A percentile compares a stretch with the other conserved stretches of the same genome.
These are phyloP conservation scores for Cheirogaleus major DNA, from an alignment of 2,797 vertebrate species.

Conservation along the genomic window DNA sequence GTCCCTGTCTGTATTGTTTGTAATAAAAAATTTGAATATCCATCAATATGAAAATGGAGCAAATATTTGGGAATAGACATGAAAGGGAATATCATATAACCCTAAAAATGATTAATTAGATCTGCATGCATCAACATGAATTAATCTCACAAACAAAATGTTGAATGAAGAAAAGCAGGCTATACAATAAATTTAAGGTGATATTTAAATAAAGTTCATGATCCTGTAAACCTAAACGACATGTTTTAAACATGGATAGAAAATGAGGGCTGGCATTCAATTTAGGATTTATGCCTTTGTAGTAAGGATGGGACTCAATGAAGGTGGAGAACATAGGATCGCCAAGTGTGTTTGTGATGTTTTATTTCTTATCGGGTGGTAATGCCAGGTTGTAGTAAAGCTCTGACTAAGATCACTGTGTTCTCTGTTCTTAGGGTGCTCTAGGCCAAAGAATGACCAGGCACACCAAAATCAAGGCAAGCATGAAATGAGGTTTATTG, in stretches of 20 bases:
- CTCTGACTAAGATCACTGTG: no score
- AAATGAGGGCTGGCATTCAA: neutral
- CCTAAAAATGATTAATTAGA: neutral
- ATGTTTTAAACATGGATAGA: neutral
- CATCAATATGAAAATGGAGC: neutral
- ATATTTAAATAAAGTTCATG: neutral
- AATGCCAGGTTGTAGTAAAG: no score
- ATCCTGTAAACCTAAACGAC: neutral
- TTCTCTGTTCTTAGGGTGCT: no score
- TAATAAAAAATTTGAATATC: neutral
- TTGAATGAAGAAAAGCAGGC: neutral
- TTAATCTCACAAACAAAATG: neutral
- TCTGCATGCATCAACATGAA: neutral
- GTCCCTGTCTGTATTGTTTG: neutral
- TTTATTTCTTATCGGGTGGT: neutral
- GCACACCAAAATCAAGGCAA: no score
- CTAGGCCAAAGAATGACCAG: no score
- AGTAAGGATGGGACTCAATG: neutral
- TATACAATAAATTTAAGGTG: neutral
- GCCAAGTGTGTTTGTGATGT: neutral
- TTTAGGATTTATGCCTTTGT: neutral
- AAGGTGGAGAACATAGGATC: no score
- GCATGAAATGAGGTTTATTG: no score
- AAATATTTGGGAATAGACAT: neutral
- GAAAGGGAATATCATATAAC: rapidly evolving